phyloP scores from a whole-genome alignment of 2,888 invertebrate genomes.

The Elegia similella region DNA sequence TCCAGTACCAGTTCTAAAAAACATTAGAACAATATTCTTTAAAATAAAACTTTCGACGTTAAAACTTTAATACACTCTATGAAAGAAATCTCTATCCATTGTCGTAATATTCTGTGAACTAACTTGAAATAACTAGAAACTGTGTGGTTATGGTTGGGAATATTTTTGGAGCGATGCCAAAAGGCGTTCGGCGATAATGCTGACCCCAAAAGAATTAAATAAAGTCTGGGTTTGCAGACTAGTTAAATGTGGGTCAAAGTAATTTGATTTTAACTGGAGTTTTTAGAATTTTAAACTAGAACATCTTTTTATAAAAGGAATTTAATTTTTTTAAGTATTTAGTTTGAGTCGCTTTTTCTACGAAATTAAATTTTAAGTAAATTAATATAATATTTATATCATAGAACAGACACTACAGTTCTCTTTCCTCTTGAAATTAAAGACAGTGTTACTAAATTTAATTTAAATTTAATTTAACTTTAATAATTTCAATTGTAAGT shows the following conservation, averaged over 20 bases:
- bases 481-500: too few species aligned
- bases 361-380: too few species aligned
- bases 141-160: constrained; percentile 5
- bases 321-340: too few species aligned
- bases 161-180: not conserved
- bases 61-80: not conserved
- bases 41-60: not conserved
- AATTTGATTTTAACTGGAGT: not conserved
- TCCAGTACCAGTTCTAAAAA: not conserved
- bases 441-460: too few species aligned
- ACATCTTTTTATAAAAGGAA: not conserved
- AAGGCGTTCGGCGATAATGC: constrained; percentile 5
- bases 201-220: constrained; percentile 13
- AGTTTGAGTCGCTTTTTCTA: too few species aligned
- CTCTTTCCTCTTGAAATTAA: too few species aligned
- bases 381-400: too few species aligned
- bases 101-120: constrained; percentile 7
- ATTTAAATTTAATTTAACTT: too few species aligned
- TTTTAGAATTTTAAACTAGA: not conserved
- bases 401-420: too few species aligned
- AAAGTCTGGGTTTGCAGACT: not conserved
- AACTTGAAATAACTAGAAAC: constrained; percentile 3
- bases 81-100: constrained; percentile 10
- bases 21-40: not conserved
- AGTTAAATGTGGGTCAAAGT: constrained; percentile 9